Conservation (phyloP, 1,140 invertebrate species). For the Euwallacea fornicatus region DNA sequence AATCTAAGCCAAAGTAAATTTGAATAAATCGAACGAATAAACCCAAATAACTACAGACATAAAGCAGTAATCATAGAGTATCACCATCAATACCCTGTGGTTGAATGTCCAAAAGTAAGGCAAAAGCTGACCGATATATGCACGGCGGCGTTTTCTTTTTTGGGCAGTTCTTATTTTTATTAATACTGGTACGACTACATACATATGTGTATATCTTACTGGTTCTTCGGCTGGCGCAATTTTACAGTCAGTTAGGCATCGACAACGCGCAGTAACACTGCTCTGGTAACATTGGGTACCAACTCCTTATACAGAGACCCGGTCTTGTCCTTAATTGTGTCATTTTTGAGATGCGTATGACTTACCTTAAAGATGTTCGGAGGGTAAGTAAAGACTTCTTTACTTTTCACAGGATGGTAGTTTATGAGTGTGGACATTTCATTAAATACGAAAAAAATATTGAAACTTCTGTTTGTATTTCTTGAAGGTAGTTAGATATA, state of each 20-base stretch:
- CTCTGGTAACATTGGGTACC: not conserved
- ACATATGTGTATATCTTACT: constrained; percentile 27
- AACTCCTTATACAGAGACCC: constrained; percentile 12
- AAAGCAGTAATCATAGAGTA: not conserved
- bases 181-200: constrained; percentile 34
- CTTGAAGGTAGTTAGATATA: too few relatives aligned
- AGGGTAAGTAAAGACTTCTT: constrained; percentile 21
- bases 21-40: too few relatives aligned
- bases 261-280: constrained; percentile 18
- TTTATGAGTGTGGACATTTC: not conserved
- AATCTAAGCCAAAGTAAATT: too few relatives aligned
- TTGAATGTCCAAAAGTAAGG: constrained; percentile 18
- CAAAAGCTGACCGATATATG: constrained; percentile 29
- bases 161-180: constrained; percentile 33
- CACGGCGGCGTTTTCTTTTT: constrained; percentile 34
- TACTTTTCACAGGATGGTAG: not conserved
- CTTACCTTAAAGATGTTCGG: constrained; percentile 16
- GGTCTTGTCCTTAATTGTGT: constrained; percentile 8
- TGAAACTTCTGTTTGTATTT: too few relatives aligned
- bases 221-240: constrained; percentile 31
- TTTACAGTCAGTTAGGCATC: constrained; percentile 35
- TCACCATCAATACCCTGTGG: not conserved
- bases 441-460: too few relatives aligned
- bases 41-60: too few relatives aligned
- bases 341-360: constrained; percentile 20